Conservation (phyloP, 2,888 invertebrate genomes). For the Idaea aversata region DNA sequence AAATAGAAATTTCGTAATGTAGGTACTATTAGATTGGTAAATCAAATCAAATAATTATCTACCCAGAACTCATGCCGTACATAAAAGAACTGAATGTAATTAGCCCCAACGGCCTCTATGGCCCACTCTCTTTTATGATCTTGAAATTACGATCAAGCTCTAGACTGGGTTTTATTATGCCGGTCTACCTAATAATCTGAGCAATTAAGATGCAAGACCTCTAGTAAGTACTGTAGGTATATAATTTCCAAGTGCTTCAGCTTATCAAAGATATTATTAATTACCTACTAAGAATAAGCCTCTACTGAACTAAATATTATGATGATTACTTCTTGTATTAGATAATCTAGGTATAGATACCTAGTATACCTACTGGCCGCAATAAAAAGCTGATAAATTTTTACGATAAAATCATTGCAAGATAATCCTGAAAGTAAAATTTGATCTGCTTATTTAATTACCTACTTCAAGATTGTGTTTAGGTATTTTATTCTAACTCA, state of each 20-base stretch:
- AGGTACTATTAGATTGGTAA: background rate
- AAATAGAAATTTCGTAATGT: background rate
- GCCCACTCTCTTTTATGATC: constrained; percentile 41
- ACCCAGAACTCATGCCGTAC: background rate
- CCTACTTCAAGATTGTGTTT: too few relatives aligned
- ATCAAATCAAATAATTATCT: background rate
- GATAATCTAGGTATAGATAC: too few relatives aligned
- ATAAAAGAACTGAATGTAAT: background rate
- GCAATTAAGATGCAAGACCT: constrained; percentile 43
- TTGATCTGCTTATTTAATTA: too few relatives aligned
- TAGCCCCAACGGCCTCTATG: constrained; percentile 22
- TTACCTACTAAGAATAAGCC: too few relatives aligned
- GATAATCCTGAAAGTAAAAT: too few relatives aligned
- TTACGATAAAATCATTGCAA: too few relatives aligned
- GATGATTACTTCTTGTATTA: too few relatives aligned
- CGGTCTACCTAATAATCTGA: constrained; percentile 32
- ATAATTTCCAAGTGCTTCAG: background rate
- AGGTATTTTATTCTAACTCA: too few relatives aligned
- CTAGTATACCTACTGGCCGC: too few relatives aligned
- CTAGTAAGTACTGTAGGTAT: background rate
- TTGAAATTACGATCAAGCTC: constrained; percentile 35
- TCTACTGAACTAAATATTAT: too few relatives aligned
- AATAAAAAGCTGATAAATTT: too few relatives aligned
- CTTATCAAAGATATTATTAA: too few relatives aligned
- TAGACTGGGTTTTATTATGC: constrained; percentile 22